A percentile compares a stretch with the other conserved stretches of the same genome.
These are phyloP conservation scores for Sarcophaga subvicina DNA, from an alignment of 2,888 invertebrate genomes.

Conservation along the genomic window DNA sequence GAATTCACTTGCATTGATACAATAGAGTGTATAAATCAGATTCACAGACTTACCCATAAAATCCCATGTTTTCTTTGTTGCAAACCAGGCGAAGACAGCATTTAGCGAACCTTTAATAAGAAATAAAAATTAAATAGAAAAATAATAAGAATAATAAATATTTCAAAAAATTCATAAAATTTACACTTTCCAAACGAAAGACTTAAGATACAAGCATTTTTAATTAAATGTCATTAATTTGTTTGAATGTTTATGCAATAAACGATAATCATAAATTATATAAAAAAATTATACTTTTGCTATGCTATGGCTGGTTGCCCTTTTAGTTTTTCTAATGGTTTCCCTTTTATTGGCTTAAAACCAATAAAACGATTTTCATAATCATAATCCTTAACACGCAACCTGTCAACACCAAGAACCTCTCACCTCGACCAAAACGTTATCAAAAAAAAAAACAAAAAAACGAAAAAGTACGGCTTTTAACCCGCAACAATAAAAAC, in stretches of 20 bases:
- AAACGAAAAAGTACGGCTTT: not conserved
- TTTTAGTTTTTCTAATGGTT: not conserved
- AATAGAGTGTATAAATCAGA: no score
- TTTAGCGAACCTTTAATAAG: no score
- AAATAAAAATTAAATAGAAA: no score
- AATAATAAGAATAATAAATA: no score
- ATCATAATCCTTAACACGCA: constrained; percentile 62
- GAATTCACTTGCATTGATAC: no score
- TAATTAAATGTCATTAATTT: constrained; percentile 8
- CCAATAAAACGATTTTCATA: not conserved
- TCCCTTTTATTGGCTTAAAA: not conserved
- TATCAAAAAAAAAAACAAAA: not conserved
- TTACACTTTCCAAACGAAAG: not conserved
- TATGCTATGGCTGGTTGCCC: not conserved
- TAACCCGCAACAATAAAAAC: constrained; percentile 25
- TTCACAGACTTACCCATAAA: no score
- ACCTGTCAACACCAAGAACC: constrained; percentile 66
- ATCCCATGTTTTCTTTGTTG: no score
- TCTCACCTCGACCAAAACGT: constrained; percentile 48
- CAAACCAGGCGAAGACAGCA: no score
- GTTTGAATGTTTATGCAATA: not conserved
- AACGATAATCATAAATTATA: not conserved
- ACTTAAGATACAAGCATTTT: constrained; percentile 28
- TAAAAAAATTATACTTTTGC: no score
- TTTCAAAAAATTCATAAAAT: no score